Base-by-base conservation (phyloP, 1,140 invertebrate genomes). In the Drosophila suzukii region DNA sequence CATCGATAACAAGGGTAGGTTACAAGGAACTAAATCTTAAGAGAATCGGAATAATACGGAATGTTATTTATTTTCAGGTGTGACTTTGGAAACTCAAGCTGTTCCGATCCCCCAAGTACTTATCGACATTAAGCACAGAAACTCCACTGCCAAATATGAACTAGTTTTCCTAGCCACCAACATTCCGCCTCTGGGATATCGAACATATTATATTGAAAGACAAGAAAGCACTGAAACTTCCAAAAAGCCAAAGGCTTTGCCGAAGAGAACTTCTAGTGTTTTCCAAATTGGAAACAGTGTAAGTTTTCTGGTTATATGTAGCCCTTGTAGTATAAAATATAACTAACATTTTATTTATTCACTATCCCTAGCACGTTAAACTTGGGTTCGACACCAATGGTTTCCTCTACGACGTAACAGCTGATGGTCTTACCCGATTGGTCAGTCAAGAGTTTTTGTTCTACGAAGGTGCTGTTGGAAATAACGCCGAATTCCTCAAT, bases 361-460 rank as follows among this genome's bases (percentile, higher is more conserved):
- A 3, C 2, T 38, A 27, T 49, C 3, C 59, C 0, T 12, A 88
- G 84, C 56, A 81, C 6, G 65, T 89, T 2, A 58, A 85, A 36
- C 24, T 89, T 7, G 51, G 61, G 0, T 89, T 89, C 30, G 84
- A 89, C 55, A 73, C 77, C 2, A 89, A 89, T 15, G 96, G 93
- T 0, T 92, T 93, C 49, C 84, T 88, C 0, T 81, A 93, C 4
- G 93, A 94, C 12, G 92, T 97, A 53, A 93, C 94, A 36, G 58
- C 93, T 20, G 93, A 94, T 76, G 84, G 74, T 0, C 39, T 92
- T 46, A 90, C 89, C 1, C 70, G 82, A 17, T 67, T 75, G 24
- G 46, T 91, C 17, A 91, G 91, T 0, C 97, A 98, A 88, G 94
- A 96, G 8, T 96, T 97, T 78, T 93, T 95, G 30, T 98, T 95